Conservation (phyloP, 2,113 vertebrate genomes). For the Anolis carolinensis region DNA sequence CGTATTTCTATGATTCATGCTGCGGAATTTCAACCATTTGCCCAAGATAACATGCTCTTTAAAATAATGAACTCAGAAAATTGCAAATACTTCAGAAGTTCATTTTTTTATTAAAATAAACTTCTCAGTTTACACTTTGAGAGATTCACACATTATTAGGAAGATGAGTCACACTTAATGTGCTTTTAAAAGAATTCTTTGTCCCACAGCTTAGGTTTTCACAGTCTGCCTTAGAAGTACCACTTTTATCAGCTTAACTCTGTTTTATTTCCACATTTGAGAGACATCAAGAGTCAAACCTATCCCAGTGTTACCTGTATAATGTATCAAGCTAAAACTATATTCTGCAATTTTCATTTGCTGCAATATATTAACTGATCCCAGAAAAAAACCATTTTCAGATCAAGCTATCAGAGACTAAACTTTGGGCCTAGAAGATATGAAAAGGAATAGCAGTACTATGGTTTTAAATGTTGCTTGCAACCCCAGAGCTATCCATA, state of each 20-base stretch:
- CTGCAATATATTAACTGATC: not conserved
- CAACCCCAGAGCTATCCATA: not conserved
- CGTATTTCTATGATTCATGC: not conserved
- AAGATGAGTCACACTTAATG: not conserved
- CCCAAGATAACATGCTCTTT: not conserved
- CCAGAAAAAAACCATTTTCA: not conserved
- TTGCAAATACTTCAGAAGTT: not conserved
- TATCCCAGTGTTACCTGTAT: not conserved
- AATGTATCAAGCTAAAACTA: not conserved
- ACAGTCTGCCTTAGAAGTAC: not conserved
- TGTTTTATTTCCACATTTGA: slow-evolving; percentile 20
- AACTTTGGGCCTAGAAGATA: not conserved
- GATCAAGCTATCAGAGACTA: not conserved
- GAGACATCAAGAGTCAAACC: not conserved
- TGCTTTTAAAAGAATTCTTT: slow-evolving; percentile 16
- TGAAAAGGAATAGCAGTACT: not conserved
- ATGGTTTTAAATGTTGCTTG: not conserved
- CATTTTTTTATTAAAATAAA: not conserved
- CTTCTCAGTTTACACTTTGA: not conserved
- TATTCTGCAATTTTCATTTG: not conserved
- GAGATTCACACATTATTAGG: not conserved
- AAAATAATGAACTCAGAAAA: slow-evolving; percentile 23
- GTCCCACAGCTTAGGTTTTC: not conserved
- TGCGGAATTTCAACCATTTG: slow-evolving; percentile 33
- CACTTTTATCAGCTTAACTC: not conserved